A percentile compares a stretch with the other conserved stretches of the same genome.
These are phyloP conservation scores for Branchipolynoe longqiensis DNA, from an alignment of 2,888 invertebrate genomes.

Conservation along the genomic window DNA sequence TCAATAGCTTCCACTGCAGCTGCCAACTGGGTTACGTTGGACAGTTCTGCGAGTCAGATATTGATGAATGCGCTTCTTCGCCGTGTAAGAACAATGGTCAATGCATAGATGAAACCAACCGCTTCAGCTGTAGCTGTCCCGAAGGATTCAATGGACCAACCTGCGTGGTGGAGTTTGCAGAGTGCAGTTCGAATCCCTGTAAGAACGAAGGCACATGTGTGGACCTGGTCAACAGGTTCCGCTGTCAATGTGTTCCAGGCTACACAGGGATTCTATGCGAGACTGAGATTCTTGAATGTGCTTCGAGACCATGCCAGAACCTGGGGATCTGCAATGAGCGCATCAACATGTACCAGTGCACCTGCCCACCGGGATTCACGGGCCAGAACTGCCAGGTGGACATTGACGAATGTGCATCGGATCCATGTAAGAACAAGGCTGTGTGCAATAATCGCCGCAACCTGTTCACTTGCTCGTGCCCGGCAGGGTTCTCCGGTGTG, in stretches of 20 bases:
- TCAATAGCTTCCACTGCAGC: constrained; percentile 65
- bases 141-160: constrained; percentile 63
- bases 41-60: constrained; percentile 80
- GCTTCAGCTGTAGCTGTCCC: constrained; percentile 58
- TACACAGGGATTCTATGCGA: constrained; percentile 64
- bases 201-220: constrained; percentile 61
- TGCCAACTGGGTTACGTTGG: constrained; percentile 54
- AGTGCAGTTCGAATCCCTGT: constrained; percentile 65
- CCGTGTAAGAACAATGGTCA: constrained; percentile 66
- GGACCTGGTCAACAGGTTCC: constrained; percentile 49
- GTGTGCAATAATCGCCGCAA: constrained; percentile 68
- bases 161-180: constrained; percentile 54
- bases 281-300: constrained; percentile 77
- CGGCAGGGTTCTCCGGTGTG: constrained; percentile 59
- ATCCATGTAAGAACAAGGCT: constrained; percentile 90
- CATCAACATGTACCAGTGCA: constrained; percentile 62
- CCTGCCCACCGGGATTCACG: constrained; percentile 57
- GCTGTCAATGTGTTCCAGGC: constrained; percentile 59
- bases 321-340: constrained; percentile 89
- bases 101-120: constrained; percentile 61
- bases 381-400: constrained; percentile 85
- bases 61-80: constrained; percentile 66
- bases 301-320: constrained; percentile 95
- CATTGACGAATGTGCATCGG: constrained; percentile 91
- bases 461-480: constrained; percentile 67